These are phyloP conservation scores for Brachyrhaphis roseni DNA, from an alignment of 2,797 vertebrate genomes.

Conservation along the genomic window DNA sequence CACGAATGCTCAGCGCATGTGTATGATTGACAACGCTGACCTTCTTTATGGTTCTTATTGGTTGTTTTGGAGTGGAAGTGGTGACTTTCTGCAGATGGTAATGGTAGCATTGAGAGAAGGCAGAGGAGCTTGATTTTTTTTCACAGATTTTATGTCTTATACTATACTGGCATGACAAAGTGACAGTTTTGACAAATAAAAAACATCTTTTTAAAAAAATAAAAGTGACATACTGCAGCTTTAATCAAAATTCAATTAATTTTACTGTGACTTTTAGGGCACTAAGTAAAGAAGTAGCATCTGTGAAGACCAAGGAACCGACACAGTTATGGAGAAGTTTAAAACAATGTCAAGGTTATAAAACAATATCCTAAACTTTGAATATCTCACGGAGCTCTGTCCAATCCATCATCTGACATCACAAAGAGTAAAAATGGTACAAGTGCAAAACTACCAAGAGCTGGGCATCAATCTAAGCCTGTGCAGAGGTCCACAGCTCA, in stretches of 20 bases:
- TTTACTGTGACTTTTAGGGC: neutral
- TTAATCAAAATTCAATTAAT: neutral
- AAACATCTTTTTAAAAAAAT: neutral
- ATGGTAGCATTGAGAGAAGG: neutral
- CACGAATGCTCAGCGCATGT: neutral
- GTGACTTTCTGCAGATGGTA: no score
- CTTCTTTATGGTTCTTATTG: neutral
- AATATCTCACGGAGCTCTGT: neutral
- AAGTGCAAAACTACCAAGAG: neutral
- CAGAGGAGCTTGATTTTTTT: neutral
- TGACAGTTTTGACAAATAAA: neutral
- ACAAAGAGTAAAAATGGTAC: neutral
- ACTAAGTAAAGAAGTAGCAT: neutral
- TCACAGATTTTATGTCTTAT: neutral
- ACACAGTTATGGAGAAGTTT: neutral
- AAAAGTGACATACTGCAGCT: neutral
- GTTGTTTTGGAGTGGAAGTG: neutral
- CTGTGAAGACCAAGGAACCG: neutral
- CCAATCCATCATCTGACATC: neutral
- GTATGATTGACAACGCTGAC: neutral
- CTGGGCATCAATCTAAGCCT: neutral
- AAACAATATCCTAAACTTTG: neutral
- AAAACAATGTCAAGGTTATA: neutral
- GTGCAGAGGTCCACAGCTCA: neutral
- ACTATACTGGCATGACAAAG: neutral